These are phyloP conservation scores for Tenthredo notha DNA, from an alignment of 2,888 invertebrate genomes.

Conservation along the genomic window DNA sequence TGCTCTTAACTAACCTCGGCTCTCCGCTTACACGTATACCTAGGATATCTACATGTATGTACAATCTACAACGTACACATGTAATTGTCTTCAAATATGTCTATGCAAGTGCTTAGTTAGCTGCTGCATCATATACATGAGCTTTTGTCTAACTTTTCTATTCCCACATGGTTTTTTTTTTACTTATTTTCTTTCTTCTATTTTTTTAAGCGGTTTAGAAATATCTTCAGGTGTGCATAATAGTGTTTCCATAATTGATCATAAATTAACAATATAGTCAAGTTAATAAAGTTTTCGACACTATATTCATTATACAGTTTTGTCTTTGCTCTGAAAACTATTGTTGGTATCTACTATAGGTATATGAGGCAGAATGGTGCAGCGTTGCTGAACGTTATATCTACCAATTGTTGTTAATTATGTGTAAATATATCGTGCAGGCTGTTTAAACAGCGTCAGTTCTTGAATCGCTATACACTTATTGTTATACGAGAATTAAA, in stretches of 20 bases:
- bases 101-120: neutral
- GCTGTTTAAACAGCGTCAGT: slow-evolving; percentile 8
- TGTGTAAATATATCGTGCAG: neutral
- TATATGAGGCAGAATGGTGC: neutral
- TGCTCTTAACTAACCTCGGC: slow-evolving; percentile 47
- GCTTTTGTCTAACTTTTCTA: neutral
- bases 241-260: neutral
- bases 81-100: neutral
- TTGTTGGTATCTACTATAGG: neutral
- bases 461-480: neutral
- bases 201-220: neutral
- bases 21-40: slow-evolving; percentile 36
- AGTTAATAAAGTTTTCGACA: neutral
- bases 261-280: neutral
- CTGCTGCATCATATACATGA: neutral
- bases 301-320: neutral
- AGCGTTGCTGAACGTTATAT: neutral
- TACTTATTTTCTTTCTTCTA: neutral
- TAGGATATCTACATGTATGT: neutral
- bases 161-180: neutral
- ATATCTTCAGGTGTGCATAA: neutral
- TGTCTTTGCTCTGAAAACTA: neutral
- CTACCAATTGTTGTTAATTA: slow-evolving; percentile 21
- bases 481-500: neutral
- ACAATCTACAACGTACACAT: neutral